phyloP scores from a whole-genome alignment of 2,113 vertebrate genomes.

The Pachycephala philippinensis region DNA sequence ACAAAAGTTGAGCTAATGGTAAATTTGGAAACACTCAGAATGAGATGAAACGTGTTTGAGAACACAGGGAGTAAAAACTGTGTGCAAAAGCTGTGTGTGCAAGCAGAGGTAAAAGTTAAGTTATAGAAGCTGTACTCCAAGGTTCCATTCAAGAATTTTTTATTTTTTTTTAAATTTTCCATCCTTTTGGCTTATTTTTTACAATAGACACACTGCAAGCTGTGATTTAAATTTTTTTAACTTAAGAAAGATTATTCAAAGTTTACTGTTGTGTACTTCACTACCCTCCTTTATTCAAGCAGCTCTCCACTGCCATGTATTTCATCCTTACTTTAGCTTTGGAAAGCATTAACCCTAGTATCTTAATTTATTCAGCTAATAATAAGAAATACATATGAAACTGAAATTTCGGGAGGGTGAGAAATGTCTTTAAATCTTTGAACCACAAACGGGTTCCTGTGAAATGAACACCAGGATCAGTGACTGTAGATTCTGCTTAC shows the following conservation, averaged over 20 bases:
- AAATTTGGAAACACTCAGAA: not conserved
- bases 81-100: not conserved
- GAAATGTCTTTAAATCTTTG: not conserved
- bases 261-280: not conserved
- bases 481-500: not conserved
- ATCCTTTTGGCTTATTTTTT: not conserved
- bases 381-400: not conserved
- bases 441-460: not conserved
- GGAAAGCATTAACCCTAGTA: not conserved
- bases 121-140: not conserved
- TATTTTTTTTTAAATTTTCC: not conserved
- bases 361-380: not conserved
- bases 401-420: not conserved
- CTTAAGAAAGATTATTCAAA: not conserved
- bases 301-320: not conserved
- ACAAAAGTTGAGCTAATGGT: not conserved
- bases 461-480: not conserved
- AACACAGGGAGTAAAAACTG: not conserved
- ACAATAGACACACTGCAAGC: not conserved
- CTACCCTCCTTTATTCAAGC: not conserved
- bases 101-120: not conserved
- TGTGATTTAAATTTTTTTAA: not conserved
- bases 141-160: not conserved
- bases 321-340: not conserved
- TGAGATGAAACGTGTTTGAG: not conserved